These are phyloP conservation scores for Epinephelus lanceolatus DNA, from an alignment of 2,113 vertebrate genomes.

Conservation along the genomic window DNA sequence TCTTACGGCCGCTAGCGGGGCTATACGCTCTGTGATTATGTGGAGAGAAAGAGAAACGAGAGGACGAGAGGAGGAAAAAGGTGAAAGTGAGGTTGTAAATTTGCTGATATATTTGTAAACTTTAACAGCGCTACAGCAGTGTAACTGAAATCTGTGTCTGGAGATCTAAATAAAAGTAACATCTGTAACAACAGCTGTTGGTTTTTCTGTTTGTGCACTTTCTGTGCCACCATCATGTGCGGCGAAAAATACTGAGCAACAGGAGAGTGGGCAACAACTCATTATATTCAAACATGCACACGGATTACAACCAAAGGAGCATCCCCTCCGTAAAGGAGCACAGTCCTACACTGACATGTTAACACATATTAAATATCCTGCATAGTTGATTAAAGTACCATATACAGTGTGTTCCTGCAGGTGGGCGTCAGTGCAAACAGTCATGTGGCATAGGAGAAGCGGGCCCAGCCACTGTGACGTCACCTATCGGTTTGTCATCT, in stretches of 20 bases:
- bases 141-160: slow-evolving; percentile 73
- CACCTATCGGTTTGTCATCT: too few relatives aligned
- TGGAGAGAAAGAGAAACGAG: background rate
- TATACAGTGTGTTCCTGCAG: too few relatives aligned
- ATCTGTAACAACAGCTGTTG: slow-evolving; percentile 55
- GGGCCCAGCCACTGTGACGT: too few relatives aligned
- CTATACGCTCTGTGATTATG: background rate
- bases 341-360: too few relatives aligned
- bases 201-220: background rate
- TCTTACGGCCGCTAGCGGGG: slow-evolving; percentile 1
- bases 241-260: too few relatives aligned
- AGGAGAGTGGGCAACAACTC: too few relatives aligned
- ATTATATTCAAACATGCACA: background rate
- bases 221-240: background rate
- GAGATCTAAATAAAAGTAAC: slow-evolving; percentile 74
- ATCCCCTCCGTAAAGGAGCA: too few relatives aligned
- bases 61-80: background rate
- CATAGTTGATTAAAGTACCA: too few relatives aligned
- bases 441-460: too few relatives aligned
- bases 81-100: slow-evolving; percentile 50
- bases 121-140: slow-evolving; percentile 57
- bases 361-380: too few relatives aligned
- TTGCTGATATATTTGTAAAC: slow-evolving; percentile 69
- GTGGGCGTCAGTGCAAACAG: too few relatives aligned
- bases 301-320: too few relatives aligned